Percentiles rank a stretch among this genome's conserved stretches.
Evolutionary conservation across 2,888 invertebrate species (phyloP).

Genomic region (Campoplex nolae): DNA sequence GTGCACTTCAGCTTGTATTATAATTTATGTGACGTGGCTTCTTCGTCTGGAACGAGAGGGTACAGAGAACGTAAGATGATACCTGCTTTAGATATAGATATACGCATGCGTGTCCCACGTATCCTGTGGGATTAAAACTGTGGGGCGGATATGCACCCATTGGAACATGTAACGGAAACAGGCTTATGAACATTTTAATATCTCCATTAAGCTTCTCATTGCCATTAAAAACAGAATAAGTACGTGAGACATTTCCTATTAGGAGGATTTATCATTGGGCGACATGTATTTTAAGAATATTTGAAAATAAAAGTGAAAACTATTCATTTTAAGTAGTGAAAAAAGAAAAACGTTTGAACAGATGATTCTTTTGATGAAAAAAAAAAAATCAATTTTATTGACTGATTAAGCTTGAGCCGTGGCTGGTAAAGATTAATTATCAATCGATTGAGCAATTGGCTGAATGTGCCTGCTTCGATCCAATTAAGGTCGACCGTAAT

Average conservation of each 20-base stretch:
- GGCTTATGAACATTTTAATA: conserved; percentile 54
- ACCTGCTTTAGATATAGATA: conserved; percentile 35
- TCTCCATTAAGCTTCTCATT: conserved; percentile 38
- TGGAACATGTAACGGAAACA: conserved; percentile 53
- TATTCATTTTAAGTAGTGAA: too few relatives aligned
- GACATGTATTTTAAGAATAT: neutral
- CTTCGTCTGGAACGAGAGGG: conserved; percentile 60
- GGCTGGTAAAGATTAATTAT: conserved; percentile 47
- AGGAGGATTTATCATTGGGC: conserved; percentile 4
- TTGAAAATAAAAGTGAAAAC: neutral
- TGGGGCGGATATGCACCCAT: conserved; percentile 56
- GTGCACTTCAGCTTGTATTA: conserved; percentile 51
- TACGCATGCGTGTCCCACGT: conserved; percentile 10
- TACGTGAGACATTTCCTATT: neutral
- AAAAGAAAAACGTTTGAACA: neutral
- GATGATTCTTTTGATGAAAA: neutral
- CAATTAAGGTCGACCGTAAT: conserved; percentile 52
- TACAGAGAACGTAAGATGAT: conserved; percentile 62
- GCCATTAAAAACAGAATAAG: neutral
- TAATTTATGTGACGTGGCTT: conserved; percentile 66
- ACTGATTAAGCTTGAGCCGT: conserved; percentile 47
- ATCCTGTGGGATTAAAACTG: conserved; percentile 62
- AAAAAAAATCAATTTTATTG: conserved; percentile 1
- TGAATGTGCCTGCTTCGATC: neutral
- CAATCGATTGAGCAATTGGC: conserved; percentile 53